Evolutionary conservation across 2,113 vertebrate species (phyloP).

Genomic region (Chloropsis hardwickii): DNA sequence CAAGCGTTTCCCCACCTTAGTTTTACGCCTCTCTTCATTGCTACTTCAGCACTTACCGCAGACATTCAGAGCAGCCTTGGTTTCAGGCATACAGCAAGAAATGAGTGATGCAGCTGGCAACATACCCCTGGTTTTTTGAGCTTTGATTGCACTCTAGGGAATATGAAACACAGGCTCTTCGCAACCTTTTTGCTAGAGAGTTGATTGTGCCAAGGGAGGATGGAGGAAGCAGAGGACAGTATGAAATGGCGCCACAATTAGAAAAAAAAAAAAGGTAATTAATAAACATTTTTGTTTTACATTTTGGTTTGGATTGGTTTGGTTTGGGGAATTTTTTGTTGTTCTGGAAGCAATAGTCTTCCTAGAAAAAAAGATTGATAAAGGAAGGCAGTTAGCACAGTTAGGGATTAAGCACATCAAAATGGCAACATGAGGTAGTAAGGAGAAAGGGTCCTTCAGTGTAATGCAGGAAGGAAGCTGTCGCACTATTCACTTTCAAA

Average conservation of each 20-base stretch:
- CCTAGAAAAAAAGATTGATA: background rate
- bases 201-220: background rate
- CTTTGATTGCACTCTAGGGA: background rate
- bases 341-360: background rate
- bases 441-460: background rate
- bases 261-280: background rate
- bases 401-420: background rate
- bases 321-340: background rate
- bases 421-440: background rate
- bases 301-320: background rate
- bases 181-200: background rate
- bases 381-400: background rate
- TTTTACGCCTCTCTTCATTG: background rate
- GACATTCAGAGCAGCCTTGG: background rate
- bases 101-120: background rate
- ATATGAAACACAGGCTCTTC: background rate
- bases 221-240: background rate
- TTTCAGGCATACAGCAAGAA: background rate
- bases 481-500: background rate
- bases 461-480: background rate
- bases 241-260: background rate
- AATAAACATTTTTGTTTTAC: background rate
- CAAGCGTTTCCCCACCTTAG: background rate
- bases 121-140: background rate
- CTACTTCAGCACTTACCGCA: background rate